These are phyloP conservation scores for Stenoptilia bipunctidactyla DNA, from an alignment of 2,888 invertebrate genomes.

Conservation along the genomic window DNA sequence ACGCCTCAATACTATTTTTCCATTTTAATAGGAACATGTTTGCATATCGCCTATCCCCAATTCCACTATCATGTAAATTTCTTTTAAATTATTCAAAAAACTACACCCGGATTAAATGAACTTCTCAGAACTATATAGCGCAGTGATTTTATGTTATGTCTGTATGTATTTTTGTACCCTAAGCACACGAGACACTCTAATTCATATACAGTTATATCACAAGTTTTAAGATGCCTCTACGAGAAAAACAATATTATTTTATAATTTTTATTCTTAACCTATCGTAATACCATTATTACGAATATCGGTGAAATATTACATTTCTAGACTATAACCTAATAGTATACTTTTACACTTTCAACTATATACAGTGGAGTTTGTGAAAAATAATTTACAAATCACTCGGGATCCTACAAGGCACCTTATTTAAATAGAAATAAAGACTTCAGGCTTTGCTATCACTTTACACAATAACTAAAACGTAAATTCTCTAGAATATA, in stretches of 20 bases:
- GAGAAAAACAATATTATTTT: conserved; percentile 63
- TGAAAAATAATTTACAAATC: conserved; percentile 63
- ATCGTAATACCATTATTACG: conserved; percentile 41
- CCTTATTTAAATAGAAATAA: conserved; percentile 65
- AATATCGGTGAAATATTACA: conserved; percentile 45
- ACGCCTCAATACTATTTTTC: conserved; percentile 21
- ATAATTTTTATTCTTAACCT: conserved; percentile 23
- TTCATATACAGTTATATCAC: conserved; percentile 67
- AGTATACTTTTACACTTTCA: conserved; percentile 62
- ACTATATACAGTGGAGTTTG: conserved; percentile 64
- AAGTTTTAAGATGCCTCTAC: conserved; percentile 67
- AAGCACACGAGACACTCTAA: conserved; percentile 41
- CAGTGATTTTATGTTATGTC: conserved; percentile 47
- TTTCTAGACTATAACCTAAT: conserved; percentile 52
- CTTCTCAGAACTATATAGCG: conserved; percentile 29
- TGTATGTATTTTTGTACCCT: conserved; percentile 60
- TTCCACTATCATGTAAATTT: conserved; percentile 62
- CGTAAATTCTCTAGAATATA: conserved; percentile 68
- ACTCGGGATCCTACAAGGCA: conserved; percentile 60
- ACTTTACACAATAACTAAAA: conserved; percentile 67
- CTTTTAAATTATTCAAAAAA: conserved; percentile 46
- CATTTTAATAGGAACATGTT: conserved; percentile 61
- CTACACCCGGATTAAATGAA: conserved; percentile 57
- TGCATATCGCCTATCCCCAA: conserved; percentile 68
- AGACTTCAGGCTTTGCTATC: conserved; percentile 67